Base-by-base conservation (phyloP, 2,113 vertebrate genomes). In the Phylloscopus trochiloides region DNA sequence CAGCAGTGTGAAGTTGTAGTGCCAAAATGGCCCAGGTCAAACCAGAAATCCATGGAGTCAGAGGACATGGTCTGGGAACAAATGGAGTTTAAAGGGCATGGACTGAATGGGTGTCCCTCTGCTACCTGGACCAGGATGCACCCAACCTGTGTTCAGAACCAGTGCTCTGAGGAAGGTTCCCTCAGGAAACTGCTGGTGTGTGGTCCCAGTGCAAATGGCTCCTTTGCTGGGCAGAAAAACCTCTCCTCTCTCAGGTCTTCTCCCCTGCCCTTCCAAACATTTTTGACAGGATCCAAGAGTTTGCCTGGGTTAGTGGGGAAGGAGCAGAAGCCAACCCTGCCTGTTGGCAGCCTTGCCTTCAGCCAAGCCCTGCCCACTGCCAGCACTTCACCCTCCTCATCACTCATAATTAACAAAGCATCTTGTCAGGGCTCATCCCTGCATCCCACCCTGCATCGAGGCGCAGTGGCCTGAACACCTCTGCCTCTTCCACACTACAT, bases 391-490 rank as follows among this genome's bases (percentile, higher is more conserved):
- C 9, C 26, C 20, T 6, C 19, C 42, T 78, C 59, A 0, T 70
- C 71, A 19, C 19, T 70, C 63, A 47, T 70, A 71, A 83, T 83
- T 59, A 92, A 76, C 15, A 83, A 25, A 80, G 47, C 67, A 70
- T 31, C 75, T 79, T 50, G 71, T 45, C 62, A 82, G 47, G 4
- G 26, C 73, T 63, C 70, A 67, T 57, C 34, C 34, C 34, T 34
- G 34, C 34, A 34, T 34, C 61, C 79, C 10, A 5, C 68, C 48
- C 67, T 34, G 62, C 72, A 34, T 0, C 1, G 48, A 73, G 36
- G 26, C 0, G 0, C 24, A 36, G 76, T 6, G 3, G 51, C 59
- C 65, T 43, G 22, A 74, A 55, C 7, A 3, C 20, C 47, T 82
- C 78, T 52, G 36, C n/a, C 32, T 48, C n/a, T 91, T 47, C 47